Base-by-base conservation (phyloP, 2,888 invertebrate genomes). In the Cancer borealis region DNA sequence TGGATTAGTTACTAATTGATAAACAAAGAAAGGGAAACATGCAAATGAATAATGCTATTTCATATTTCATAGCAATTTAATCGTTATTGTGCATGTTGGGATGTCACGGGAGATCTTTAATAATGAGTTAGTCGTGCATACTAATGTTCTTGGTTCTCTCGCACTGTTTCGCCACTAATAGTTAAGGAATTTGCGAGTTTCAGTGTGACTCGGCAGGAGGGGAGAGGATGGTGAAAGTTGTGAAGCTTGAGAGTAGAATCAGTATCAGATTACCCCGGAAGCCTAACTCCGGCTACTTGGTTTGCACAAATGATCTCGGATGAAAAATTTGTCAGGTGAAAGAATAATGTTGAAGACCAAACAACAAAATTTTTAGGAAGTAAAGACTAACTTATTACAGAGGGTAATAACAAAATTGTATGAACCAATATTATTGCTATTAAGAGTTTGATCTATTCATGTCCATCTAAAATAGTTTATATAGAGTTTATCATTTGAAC, bases 211-310 rank as follows among this genome's bases (percentile, higher is more conserved):
- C n/a, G 5, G 73, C 73, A n/a, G 73, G 3, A n/a, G 73, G 73
- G n/a, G 26, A 39, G n/a, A 10, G n/a, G 26, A 26, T 73, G 73
- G 73, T 73, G 73, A 73, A 73, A 73, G 73, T 73, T 73, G 73
- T 26, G n/a, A 26, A 73, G 73, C 73, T 73, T 73, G 73, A 73
- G 73, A 26, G 73, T 26, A 73, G 73, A 73, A 73, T 73, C 73
- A 73, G 60, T 21, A 21, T 73, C 73, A 73, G 8, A 73, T 73
- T 73, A 73, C 73, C 8, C 73, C 73, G 73, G 73, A 73, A 73
- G 73, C 73, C 73, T 73, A 73, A 73, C 73, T 73, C 73, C 26
- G 8, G 73, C 73, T 10, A 5, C 73, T 73, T 73, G 21, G 73
- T 73, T n/a, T n/a, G 73, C n/a, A 73, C 73, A 73, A 10, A 6